phyloP scores from a whole-genome alignment of 2,797 vertebrate species.

The Enteromius radiatus region DNA sequence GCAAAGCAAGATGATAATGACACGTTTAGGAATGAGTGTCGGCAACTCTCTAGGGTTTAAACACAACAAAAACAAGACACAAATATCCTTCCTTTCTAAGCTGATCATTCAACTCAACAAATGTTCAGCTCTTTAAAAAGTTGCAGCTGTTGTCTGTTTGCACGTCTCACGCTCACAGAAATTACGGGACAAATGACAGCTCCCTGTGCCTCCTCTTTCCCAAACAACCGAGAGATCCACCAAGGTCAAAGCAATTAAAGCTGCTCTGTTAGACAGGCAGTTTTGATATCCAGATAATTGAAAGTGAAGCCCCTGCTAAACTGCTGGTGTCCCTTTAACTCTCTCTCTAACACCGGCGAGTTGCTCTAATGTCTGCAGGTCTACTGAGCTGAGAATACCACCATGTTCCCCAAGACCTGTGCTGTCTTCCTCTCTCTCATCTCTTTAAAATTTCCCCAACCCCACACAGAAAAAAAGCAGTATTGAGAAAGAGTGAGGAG shows the following conservation, averaged over 20 bases:
- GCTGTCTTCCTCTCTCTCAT: slow-evolving; percentile 3
- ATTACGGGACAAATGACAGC: slow-evolving; percentile 34
- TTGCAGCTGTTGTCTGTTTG: background rate
- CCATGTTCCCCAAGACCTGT: background rate
- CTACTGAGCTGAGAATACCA: background rate
- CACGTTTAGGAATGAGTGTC: background rate
- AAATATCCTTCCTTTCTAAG: background rate
- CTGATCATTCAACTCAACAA: background rate
- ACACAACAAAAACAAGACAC: background rate
- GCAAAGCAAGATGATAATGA: background rate
- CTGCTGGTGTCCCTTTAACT: slow-evolving; percentile 39
- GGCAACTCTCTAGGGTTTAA: background rate
- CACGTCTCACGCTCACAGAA: background rate
- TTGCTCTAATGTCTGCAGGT: background rate
- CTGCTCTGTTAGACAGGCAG: slow-evolving; percentile 51
- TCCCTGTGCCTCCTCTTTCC: slow-evolving; percentile 10
- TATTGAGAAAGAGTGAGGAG: background rate
- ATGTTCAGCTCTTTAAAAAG: background rate
- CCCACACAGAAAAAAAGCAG: background rate
- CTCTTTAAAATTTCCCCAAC: slow-evolving; percentile 29
- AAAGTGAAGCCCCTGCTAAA: slow-evolving; percentile 65
- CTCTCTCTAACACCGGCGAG: background rate
- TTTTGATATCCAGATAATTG: slow-evolving; percentile 64
- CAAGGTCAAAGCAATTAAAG: slow-evolving; percentile 59
- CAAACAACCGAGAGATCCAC: slow-evolving; percentile 12